These are phyloP conservation scores for Homarus gammarus DNA, from an alignment of 2,888 invertebrate genomes.

Conservation along the genomic window DNA sequence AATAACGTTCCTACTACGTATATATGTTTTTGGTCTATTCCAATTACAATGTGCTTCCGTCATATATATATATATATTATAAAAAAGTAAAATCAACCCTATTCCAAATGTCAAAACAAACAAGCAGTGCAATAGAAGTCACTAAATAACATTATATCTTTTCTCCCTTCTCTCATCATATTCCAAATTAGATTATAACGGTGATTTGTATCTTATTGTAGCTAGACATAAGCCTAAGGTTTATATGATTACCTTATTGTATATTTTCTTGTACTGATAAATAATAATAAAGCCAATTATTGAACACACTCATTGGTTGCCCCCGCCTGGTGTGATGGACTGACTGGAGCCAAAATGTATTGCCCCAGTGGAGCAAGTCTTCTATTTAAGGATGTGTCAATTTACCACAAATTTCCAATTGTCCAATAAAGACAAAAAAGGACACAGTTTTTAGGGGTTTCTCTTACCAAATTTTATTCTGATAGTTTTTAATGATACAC, in stretches of 20 bases:
- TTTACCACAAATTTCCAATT: conserved; percentile 47
- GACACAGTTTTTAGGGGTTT: conserved; percentile 37
- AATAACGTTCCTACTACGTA: conserved; percentile 71
- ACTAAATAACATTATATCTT: conserved; percentile 40
- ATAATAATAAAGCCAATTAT: conserved; percentile 68
- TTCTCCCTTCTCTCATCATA: conserved; percentile 72
- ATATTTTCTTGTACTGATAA: conserved; percentile 76
- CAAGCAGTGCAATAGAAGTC: conserved; percentile 69
- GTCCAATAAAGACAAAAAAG: conserved; percentile 51
- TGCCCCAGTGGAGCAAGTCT: background rate
- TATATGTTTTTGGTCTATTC: conserved; percentile 65
- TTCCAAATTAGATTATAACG: conserved; percentile 73
- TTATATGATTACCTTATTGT: conserved; percentile 76
- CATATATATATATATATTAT: conserved; percentile 58
- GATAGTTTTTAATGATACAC: background rate
- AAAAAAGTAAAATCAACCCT: conserved; percentile 38
- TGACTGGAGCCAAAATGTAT: conserved; percentile 4
- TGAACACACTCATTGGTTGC: conserved; percentile 54
- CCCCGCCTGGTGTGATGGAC: conserved; percentile 18
- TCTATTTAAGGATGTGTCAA: conserved; percentile 28
- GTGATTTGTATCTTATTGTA: conserved; percentile 74
- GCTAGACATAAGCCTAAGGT: conserved; percentile 75
- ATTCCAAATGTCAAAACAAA: conserved; percentile 32
- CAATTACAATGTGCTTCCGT: conserved; percentile 72
- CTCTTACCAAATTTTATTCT: conserved; percentile 36